A percentile compares a stretch with the other conserved stretches of the same genome.
These are phyloP conservation scores for Leptobrachium leishanense DNA, from an alignment of 2,113 vertebrate species.

Conservation along the genomic window DNA sequence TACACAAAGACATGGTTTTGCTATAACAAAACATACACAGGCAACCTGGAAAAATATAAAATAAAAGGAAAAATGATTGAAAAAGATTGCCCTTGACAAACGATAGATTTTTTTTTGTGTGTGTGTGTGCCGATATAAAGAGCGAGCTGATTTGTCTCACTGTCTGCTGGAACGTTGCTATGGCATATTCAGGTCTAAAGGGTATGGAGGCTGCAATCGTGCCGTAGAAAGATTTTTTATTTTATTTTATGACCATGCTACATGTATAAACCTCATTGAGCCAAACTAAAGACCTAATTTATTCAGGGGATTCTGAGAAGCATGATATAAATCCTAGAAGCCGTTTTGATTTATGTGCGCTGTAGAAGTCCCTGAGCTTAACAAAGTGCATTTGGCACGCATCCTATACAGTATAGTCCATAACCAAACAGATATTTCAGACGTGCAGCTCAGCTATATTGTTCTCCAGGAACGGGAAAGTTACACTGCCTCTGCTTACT, in stretches of 20 bases:
- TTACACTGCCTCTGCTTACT: conserved; percentile 36
- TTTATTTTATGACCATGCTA: conserved; percentile 36
- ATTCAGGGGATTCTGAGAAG: conserved; percentile 44
- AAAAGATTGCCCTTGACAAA: too few species aligned
- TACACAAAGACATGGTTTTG: too few species aligned
- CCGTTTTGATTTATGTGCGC: conserved; percentile 46
- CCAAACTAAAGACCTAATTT: conserved; percentile 46
- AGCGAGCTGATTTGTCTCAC: conserved; percentile 22
- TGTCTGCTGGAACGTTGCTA: conserved; percentile 24
- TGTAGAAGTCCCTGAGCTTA: conserved; percentile 28
- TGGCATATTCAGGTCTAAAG: conserved; percentile 33
- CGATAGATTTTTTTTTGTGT: background rate
- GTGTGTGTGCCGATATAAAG: conserved; percentile 11
- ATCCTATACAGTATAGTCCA: conserved; percentile 25
- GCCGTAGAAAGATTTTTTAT: conserved; percentile 9
- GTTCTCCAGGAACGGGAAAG: conserved; percentile 39
- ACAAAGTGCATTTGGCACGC: conserved; percentile 34
- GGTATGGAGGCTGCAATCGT: conserved; percentile 32
- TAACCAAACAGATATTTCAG: conserved; percentile 20
- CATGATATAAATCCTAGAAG: conserved; percentile 38
- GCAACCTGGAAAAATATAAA: too few species aligned
- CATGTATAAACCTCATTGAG: conserved; percentile 43
- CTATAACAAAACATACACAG: too few species aligned
- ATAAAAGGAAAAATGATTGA: too few species aligned
- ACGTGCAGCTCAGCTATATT: conserved; percentile 38